Percentiles rank a stretch among this genome's conserved stretches.
Conservation (phyloP, 2,888 invertebrate genomes). For the Keiferia lycopersicella region DNA sequence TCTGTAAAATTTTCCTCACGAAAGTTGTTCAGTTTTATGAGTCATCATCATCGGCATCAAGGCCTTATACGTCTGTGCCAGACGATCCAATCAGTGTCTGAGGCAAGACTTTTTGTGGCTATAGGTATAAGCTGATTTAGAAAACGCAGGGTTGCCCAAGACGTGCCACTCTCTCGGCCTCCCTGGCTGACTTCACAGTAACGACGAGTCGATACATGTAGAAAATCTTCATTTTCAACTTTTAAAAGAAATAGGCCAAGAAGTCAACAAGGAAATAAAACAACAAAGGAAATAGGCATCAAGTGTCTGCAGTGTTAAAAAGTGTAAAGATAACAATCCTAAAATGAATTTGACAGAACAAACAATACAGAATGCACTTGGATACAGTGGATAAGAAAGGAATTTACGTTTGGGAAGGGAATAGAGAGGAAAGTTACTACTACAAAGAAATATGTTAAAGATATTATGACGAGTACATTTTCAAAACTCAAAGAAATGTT, state of each 20-base stretch:
- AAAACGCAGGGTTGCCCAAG: too few relatives aligned
- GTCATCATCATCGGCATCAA: too few relatives aligned
- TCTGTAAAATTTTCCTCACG: too few relatives aligned
- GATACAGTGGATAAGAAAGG: conserved; percentile 16
- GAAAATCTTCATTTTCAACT: conserved; percentile 24
- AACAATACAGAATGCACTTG: conserved; percentile 16
- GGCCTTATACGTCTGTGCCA: too few relatives aligned
- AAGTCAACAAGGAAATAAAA: conserved; percentile 12
- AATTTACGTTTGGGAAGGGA: conserved; percentile 18
- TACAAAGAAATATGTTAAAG: conserved; percentile 27
- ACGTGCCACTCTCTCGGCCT: too few relatives aligned
- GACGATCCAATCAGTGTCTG: too few relatives aligned
- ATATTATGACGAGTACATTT: background rate
- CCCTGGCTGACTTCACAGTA: too few relatives aligned
- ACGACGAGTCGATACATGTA: too few relatives aligned
- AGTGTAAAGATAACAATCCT: conserved; percentile 23
- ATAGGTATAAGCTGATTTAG: too few relatives aligned
- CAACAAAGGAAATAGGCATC: conserved; percentile 2
- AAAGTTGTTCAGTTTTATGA: too few relatives aligned
- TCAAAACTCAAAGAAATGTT: conserved; percentile 15
- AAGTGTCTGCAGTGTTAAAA: conserved; percentile 19
- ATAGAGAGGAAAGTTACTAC: conserved; percentile 10
- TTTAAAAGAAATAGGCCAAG: conserved; percentile 20
- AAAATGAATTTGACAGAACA: conserved; percentile 26
- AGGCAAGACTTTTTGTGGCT: too few relatives aligned